These are phyloP conservation scores for Hyles vespertilio DNA, from an alignment of 1,140 invertebrate species.

Conservation along the genomic window DNA sequence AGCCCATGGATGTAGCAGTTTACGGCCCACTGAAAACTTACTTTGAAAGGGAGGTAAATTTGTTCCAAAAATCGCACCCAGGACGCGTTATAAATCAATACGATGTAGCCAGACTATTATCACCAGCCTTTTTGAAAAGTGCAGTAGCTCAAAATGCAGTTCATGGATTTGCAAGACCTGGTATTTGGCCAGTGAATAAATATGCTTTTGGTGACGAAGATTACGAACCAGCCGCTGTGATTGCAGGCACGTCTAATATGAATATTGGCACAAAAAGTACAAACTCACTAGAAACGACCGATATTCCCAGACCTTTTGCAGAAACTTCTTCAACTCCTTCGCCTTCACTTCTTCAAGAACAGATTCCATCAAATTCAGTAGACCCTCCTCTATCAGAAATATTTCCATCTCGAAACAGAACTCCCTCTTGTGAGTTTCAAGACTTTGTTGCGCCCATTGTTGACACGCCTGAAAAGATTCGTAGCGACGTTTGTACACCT, in stretches of 20 bases:
- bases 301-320: slow-evolving; percentile 49
- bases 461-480: slow-evolving; percentile 1
- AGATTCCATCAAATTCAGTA: neutral
- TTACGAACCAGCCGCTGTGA: slow-evolving; percentile 32
- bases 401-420: slow-evolving; percentile 1
- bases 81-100: slow-evolving; percentile 26
- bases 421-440: slow-evolving; percentile 6
- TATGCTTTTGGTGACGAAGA: slow-evolving; percentile 47
- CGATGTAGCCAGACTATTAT: slow-evolving; percentile 22
- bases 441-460: neutral
- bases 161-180: slow-evolving; percentile 47
- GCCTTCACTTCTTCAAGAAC: slow-evolving; percentile 25
- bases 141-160: slow-evolving; percentile 48
- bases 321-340: slow-evolving; percentile 24
- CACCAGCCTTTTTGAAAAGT: slow-evolving; percentile 46
- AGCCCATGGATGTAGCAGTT: slow-evolving; percentile 27
- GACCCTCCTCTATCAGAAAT: neutral
- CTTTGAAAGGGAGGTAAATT: too few relatives aligned
- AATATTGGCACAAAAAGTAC: slow-evolving; percentile 39
- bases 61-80: slow-evolving; percentile 27
- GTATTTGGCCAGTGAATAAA: slow-evolving; percentile 52
- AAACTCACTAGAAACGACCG: slow-evolving; percentile 53
- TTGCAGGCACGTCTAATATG: slow-evolving; percentile 60
- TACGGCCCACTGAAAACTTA: too few relatives aligned
- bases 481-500: slow-evolving; percentile 4